These are phyloP conservation scores for Coregonus suidteri DNA, from an alignment of 2,797 vertebrate genomes.

Conservation along the genomic window DNA sequence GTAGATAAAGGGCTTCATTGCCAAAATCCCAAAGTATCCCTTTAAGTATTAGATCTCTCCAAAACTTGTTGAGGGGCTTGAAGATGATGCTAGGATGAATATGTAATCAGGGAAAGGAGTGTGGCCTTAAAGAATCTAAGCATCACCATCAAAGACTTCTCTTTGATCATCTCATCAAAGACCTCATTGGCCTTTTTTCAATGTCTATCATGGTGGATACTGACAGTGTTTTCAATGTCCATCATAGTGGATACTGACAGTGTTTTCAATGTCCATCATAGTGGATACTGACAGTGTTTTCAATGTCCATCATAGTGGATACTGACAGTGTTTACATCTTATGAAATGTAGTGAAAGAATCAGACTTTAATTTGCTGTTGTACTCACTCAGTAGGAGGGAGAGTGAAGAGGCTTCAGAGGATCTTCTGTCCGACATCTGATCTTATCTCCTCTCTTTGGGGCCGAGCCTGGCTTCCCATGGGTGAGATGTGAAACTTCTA, in stretches of 20 bases:
- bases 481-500: background rate
- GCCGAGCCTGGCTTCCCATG: background rate
- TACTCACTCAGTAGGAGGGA: too few species aligned
- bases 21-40: too few species aligned
- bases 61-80: constrained; percentile 27
- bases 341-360: too few species aligned
- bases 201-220: too few species aligned
- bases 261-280: too few species aligned
- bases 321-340: too few species aligned
- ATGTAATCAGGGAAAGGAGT: constrained; percentile 29
- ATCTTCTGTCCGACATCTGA: background rate
- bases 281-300: too few species aligned
- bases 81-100: constrained; percentile 13
- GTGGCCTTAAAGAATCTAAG: constrained; percentile 32
- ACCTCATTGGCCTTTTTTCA: constrained; percentile 36
- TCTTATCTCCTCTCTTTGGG: background rate
- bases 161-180: constrained; percentile 63
- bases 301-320: constrained; percentile 24
- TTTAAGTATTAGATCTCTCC: background rate
- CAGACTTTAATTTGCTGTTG: too few species aligned
- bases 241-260: too few species aligned
- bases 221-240: too few species aligned
- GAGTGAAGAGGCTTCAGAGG: too few species aligned
- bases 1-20: too few species aligned
- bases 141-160: constrained; percentile 49